Evolutionary conservation across 2,797 vertebrate genomes (phyloP).

Genomic region (Urophycis tenuis): DNA sequence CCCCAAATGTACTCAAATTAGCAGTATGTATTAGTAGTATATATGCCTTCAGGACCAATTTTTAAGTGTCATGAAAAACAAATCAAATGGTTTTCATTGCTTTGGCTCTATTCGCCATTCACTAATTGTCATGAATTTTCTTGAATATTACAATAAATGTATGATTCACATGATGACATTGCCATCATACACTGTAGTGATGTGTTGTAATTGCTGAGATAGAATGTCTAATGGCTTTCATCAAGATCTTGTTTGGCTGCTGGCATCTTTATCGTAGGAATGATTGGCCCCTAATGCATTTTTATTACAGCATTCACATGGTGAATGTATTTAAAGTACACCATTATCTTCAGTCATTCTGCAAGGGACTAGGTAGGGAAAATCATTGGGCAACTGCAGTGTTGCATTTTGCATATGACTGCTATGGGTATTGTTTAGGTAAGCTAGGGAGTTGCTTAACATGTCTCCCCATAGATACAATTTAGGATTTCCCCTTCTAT

Average conservation of each 20-base stretch:
- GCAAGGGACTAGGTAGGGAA: conserved; percentile 19
- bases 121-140: conserved; percentile 46
- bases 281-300: not conserved
- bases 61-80: conserved; percentile 38
- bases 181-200: conserved; percentile 51
- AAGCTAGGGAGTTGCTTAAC: not conserved
- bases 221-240: not conserved
- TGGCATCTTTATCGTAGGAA: not conserved
- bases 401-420: not conserved
- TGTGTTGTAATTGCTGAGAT: conserved; percentile 39
- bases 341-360: too few species aligned
- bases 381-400: not conserved
- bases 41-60: conserved; percentile 46
- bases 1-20: conserved; percentile 30
- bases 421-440: not conserved
- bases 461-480: not conserved
- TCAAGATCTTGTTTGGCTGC: not conserved
- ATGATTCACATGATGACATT: conserved; percentile 48
- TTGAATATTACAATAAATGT: conserved; percentile 46
- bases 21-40: too few species aligned
- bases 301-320: not conserved
- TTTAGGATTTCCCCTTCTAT: not conserved
- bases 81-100: conserved; percentile 49
- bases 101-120: conserved; percentile 55
- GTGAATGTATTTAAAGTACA: not conserved